A percentile compares a stretch with the other conserved stretches of the same genome.
phyloP scores from a whole-genome alignment of 2,888 invertebrate genomes.

The Drosophila peninsularis region DNA sequence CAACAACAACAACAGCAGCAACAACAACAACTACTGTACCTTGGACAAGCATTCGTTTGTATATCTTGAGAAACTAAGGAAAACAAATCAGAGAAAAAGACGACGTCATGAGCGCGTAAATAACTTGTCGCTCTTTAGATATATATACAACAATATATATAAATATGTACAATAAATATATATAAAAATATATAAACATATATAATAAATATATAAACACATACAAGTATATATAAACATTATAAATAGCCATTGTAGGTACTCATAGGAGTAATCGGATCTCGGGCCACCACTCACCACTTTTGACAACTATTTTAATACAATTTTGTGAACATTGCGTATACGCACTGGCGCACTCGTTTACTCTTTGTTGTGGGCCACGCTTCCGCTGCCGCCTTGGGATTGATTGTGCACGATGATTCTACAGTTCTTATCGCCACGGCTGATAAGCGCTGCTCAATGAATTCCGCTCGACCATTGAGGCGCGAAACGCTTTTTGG shows the following conservation, averaged over 20 bases:
- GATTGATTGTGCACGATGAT: slow-evolving; percentile 27
- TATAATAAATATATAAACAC: background rate
- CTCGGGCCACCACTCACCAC: background rate
- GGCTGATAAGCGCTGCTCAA: slow-evolving; percentile 48
- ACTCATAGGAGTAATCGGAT: background rate
- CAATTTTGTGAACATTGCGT: slow-evolving; percentile 16
- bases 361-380: background rate
- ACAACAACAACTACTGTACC: slow-evolving; percentile 24
- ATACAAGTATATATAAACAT: background rate
- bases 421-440: slow-evolving; percentile 56
- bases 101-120: slow-evolving; percentile 58
- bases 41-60: slow-evolving; percentile 36
- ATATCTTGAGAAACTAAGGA: slow-evolving; percentile 7
- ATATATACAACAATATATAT: background rate
- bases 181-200: slow-evolving; percentile 7
- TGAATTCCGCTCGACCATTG: slow-evolving; percentile 50
- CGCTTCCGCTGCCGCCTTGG: slow-evolving; percentile 1
- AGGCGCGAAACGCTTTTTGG: slow-evolving; percentile 22
- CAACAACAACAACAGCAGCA: slow-evolving; percentile 10
- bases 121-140: slow-evolving; percentile 9
- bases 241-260: slow-evolving; percentile 15
- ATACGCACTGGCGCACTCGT: slow-evolving; percentile 21
- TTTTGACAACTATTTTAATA: background rate
- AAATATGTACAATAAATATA: background rate
- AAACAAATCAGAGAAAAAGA: slow-evolving; percentile 11